Conservation (phyloP, 2,113 vertebrate species). For the Leptosomus discolor region DNA sequence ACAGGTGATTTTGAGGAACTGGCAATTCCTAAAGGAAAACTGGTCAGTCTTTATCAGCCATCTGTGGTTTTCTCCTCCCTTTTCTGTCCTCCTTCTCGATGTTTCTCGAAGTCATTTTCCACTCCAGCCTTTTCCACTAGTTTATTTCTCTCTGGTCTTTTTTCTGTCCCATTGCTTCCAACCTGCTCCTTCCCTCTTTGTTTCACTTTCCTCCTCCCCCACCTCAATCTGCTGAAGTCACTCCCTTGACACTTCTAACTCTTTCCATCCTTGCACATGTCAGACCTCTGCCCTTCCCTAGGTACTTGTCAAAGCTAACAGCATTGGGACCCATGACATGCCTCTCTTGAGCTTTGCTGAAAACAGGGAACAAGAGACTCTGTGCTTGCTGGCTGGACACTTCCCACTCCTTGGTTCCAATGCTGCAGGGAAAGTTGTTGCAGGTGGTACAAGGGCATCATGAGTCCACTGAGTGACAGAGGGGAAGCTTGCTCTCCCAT, state of each 20-base stretch:
- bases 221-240: neutral
- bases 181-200: neutral
- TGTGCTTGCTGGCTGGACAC: neutral
- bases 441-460: neutral
- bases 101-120: neutral
- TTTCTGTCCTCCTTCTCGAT: neutral
- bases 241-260: neutral
- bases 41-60: neutral
- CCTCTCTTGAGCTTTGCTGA: neutral
- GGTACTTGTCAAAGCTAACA: neutral
- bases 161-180: neutral
- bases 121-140: neutral
- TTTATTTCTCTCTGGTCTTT: neutral
- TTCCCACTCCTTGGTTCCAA: neutral
- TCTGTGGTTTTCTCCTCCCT: neutral
- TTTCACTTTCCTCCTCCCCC: neutral
- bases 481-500: neutral
- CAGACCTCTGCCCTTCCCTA: neutral
- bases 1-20: neutral
- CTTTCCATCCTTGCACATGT: neutral
- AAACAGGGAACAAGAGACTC: neutral
- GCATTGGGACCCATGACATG: accelerated
- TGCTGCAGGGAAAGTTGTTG: neutral
- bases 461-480: no score
- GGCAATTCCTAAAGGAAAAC: neutral